A percentile compares a stretch with the other conserved stretches of the same genome.
phyloP scores from a whole-genome alignment of 2,888 invertebrate genomes.

The Campopleginae sp. region DNA sequence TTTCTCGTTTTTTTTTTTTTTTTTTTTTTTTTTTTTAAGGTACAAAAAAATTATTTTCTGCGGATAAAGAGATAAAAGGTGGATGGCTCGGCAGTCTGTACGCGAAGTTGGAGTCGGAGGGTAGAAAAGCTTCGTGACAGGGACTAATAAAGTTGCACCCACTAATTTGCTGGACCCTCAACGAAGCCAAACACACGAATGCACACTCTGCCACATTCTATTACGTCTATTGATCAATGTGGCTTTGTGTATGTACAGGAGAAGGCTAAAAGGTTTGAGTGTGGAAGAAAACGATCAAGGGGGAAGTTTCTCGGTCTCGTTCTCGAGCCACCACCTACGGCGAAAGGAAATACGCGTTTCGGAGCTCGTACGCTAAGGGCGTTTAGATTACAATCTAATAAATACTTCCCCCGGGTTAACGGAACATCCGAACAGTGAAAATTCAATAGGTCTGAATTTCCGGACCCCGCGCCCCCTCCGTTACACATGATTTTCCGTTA shows the following conservation, averaged over 20 bases:
- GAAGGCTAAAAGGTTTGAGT: conserved; percentile 11
- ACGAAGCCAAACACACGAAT: conserved; percentile 24
- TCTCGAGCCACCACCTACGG: conserved; percentile 76
- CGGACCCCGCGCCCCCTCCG: conserved; percentile 56
- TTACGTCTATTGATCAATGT: conserved; percentile 32
- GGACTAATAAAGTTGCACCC: conserved; percentile 79
- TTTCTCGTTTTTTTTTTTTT: no score
- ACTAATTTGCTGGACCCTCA: conserved; percentile 78
- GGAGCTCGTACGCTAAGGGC: conserved; percentile 68
- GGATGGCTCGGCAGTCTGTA: conserved; percentile 1
- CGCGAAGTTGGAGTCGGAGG: conserved; percentile 41
- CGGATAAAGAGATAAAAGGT: conserved; percentile 38
- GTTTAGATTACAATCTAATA: conserved; percentile 81
- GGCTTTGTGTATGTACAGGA: neutral
- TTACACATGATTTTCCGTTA: conserved; percentile 48
- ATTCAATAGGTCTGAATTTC: conserved; percentile 68
- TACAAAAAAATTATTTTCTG: conserved; percentile 8
- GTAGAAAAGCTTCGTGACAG: conserved; percentile 74
- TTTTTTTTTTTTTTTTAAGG: no score
- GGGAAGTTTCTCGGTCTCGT: conserved; percentile 64
- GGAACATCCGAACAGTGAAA: conserved; percentile 55
- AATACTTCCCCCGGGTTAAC: conserved; percentile 74
- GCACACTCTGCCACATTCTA: conserved; percentile 31
- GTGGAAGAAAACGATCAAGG: conserved; percentile 65
- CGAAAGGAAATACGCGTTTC: conserved; percentile 80